Evolutionary conservation across 2,888 invertebrate species (phyloP).

Genomic region (Pimpla rufipes): DNA sequence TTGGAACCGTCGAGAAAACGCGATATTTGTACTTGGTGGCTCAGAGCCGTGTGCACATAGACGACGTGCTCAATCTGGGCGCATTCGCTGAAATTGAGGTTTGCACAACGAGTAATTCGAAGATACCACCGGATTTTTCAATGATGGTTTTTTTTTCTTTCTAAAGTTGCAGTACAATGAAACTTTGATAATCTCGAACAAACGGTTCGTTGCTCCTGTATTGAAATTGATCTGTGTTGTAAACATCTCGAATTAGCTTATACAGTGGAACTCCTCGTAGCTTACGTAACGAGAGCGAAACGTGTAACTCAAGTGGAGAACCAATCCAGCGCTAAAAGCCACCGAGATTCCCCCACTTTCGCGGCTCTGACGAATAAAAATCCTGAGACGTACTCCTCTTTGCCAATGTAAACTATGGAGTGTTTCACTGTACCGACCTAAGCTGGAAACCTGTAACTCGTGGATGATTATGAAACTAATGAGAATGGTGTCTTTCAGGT

Average conservation of each 20-base stretch:
- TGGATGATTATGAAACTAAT: background rate
- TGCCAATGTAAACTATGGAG: too few species aligned
- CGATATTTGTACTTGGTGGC: slow-evolving; percentile 92
- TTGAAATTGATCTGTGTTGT: too few species aligned
- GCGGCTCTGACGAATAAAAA: background rate
- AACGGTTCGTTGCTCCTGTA: too few species aligned
- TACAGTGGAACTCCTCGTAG: too few species aligned
- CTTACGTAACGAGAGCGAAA: too few species aligned
- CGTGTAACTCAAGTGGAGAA: too few species aligned
- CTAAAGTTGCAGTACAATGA: background rate
- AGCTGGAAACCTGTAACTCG: background rate
- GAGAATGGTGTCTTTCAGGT: slow-evolving; percentile 86
- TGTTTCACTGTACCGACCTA: background rate
- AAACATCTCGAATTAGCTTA: too few species aligned
- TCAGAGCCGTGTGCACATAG: slow-evolving; percentile 95
- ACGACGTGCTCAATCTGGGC: slow-evolving; percentile 92
- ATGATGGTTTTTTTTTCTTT: background rate
- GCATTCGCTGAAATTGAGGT: slow-evolving; percentile 95
- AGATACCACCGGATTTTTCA: background rate
- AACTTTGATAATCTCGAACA: background rate
- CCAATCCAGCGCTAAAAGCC: too few species aligned
- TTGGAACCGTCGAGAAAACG: slow-evolving; percentile 91
- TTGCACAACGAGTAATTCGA: slow-evolving; percentile 29
- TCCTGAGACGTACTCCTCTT: background rate
- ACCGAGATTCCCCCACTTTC: too few species aligned